Evolutionary conservation across 2,888 invertebrate genomes (phyloP), one percentile per base, ranked within the genome.

Genomic region (Spilarctia lutea): DNA sequence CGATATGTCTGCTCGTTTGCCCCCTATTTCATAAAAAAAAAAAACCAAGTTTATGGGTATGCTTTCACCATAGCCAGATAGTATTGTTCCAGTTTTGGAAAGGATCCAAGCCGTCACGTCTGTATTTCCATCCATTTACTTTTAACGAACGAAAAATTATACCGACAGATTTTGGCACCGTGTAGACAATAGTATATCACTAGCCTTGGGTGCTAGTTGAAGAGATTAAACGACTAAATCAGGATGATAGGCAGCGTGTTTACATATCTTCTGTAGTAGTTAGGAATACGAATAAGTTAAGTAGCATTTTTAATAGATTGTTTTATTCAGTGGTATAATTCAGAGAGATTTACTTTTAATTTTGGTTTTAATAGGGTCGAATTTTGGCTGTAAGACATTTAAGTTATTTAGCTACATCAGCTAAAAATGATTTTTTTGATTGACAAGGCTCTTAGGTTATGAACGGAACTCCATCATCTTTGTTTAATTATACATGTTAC

Each of bases 61-160:
- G 72, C 65, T 30, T 56, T 33, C 56, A 42, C 20, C 45, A 68
- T 60, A 60, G 60, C 56, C 42, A 56, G 68, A 71, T 63, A 68
- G 56, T 70, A 60, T 69, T 45, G 45, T 65, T 33, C 18, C 63
- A 70, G 10, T 71, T 74, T 74, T 76, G 76, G 76, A 73, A 65
- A 16, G 11, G 18, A 27, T 73, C 76, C 76, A 76, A 76, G 30
- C 66, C 65, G 71, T 71, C 71, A 68, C 68, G 45, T 56, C 52
- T 27, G 45, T 45, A 52, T 67, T 73, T 71, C 65, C 71, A 65
- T 71, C 65, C 68, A 73, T 73, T 65, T 68, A 71, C 63, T 73
- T 69, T 76, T 71, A 76, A 67, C 73, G 66, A 66, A 71, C 67
- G 76, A 71, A 74, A 74, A 74, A 74, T 68, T 74, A 76, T 74